Evolutionary conservation across 2,888 invertebrate genomes (phyloP).

Genomic region (Chironomus tentans): DNA sequence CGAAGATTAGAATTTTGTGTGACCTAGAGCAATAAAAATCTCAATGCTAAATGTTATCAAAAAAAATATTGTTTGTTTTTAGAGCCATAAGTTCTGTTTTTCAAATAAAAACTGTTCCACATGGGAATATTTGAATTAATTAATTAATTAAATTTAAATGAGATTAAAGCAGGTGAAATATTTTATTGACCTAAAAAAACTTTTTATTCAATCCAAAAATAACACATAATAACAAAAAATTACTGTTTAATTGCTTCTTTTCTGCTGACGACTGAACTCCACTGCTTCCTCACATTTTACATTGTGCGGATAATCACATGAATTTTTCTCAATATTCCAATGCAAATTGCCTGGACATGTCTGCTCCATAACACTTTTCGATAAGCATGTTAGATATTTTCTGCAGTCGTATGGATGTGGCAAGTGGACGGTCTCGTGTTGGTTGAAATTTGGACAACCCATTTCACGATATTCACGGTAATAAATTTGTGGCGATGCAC

Average conservation of each 20-base stretch:
- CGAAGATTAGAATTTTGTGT: no score
- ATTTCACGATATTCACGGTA: not conserved
- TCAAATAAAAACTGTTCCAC: no score
- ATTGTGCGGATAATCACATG: constrained; percentile 8
- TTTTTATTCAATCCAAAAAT: no score
- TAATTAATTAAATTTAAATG: no score
- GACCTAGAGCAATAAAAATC: no score
- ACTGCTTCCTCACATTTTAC: constrained; percentile 2
- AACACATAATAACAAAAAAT: no score
- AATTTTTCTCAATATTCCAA: constrained; percentile 19
- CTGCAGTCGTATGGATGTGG: constrained; percentile 8
- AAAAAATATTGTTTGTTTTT: no score
- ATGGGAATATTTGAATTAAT: no score
- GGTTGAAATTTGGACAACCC: constrained; percentile 9
- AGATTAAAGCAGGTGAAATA: no score
- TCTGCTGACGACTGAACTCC: not conserved
- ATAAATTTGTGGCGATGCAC: constrained; percentile 5
- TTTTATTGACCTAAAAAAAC: no score
- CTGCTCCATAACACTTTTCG: constrained; percentile 5
- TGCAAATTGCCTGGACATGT: not conserved
- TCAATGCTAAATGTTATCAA: no score
- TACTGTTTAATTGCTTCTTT: not conserved
- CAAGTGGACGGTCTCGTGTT: constrained; percentile 7
- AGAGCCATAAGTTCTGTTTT: no score
- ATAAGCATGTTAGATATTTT: constrained; percentile 9